phyloP scores from a whole-genome alignment of 37 sponge, comb jelly and placozoan species.

The Axinella damicornis region DNA sequence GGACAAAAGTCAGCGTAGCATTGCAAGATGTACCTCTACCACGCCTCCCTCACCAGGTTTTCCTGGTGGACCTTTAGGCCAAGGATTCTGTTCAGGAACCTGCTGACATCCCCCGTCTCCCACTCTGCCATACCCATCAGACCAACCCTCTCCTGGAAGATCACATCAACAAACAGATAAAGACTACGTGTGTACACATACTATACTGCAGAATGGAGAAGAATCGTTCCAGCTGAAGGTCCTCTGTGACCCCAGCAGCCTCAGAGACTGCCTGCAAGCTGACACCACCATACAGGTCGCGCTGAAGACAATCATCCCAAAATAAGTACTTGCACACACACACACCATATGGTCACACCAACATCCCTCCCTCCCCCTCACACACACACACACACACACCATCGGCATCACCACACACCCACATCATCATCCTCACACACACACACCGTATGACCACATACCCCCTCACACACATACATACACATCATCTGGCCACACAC shows the following conservation, averaged over 20 bases:
- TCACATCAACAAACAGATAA: too few relatives aligned
- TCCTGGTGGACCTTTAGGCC: slow-evolving; percentile 58
- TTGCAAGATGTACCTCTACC: background rate
- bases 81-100: slow-evolving; percentile 73
- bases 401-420: too few relatives aligned
- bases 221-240: background rate
- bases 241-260: background rate
- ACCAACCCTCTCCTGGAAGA: too few relatives aligned
- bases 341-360: too few relatives aligned
- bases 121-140: slow-evolving; percentile 49
- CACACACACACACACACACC: too few relatives aligned
- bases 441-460: too few relatives aligned
- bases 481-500: too few relatives aligned
- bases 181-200: too few relatives aligned
- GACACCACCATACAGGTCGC: slow-evolving; percentile 24
- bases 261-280: background rate
- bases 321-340: too few relatives aligned
- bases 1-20: background rate
- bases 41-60: slow-evolving; percentile 49
- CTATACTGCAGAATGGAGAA: background rate
- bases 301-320: slow-evolving; percentile 24
- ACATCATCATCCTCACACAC: too few relatives aligned
- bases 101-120: slow-evolving; percentile 43
- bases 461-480: too few relatives aligned
- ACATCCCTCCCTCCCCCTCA: too few relatives aligned